Evolutionary conservation across 2,113 vertebrate species (phyloP), one percentile per base, ranked within the genome.

Genomic region (Gasterosteus aculeatus): DNA sequence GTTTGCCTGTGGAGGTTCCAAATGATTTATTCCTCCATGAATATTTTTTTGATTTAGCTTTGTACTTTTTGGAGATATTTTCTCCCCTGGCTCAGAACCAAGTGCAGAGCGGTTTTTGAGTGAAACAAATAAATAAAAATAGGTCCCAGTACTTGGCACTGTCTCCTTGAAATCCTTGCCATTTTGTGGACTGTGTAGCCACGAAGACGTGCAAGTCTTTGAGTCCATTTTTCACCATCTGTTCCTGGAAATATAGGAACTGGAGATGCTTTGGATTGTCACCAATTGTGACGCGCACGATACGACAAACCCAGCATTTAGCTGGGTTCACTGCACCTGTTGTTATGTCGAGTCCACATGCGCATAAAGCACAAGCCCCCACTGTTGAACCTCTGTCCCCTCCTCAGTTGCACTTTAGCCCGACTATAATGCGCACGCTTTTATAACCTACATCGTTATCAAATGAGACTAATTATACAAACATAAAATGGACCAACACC

Each of bases 191-290:
- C 72, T 59, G 44, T 64, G 82, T 76, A 87, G 85, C 87, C 73
- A 86, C 57, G 73, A 87, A 88, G 78, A 82, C 59, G 64, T 44
- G 65, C 51, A 22, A 53, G 57, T 80, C 86, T 90, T 86, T 90
- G 85, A 85, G 81, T 78, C 72, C 41, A 16, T 84, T 86, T 75
- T 78, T 61, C 29, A 78, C 87, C 89, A 92, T 91, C 87, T 92
- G 90, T 73, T 89, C 74, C 59, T 68, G 62, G 49, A 85, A 80
- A 85, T 75, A 65, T 72, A 69, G 59, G 29, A 80, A 66, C 56
- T 42, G 68, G 69, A 56, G 74, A 69, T 56, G 63, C 57, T 81
- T 84, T 88, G 86, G 57, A 78, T 81, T 71, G 46, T 31, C 42
- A 82, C 69, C 77, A 77, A 67, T 51, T 77, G 60, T 51, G 56